Base-by-base conservation (phyloP, 2,888 invertebrate genomes). In the Ichneumon xanthorius region DNA sequence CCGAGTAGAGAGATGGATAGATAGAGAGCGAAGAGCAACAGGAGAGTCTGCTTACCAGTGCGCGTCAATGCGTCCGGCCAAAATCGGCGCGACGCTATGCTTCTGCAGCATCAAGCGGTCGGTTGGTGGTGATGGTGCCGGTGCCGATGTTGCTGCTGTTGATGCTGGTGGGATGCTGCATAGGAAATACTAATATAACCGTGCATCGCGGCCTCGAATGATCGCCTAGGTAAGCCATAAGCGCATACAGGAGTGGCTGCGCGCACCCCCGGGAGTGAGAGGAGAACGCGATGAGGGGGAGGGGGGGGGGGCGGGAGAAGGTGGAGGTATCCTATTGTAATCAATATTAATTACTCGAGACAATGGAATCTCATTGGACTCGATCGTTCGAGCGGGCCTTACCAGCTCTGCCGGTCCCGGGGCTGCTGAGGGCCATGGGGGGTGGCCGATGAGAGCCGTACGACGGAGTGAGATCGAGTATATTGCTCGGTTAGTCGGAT, bases 261-360 rank as follows among this genome's bases (percentile, higher is more conserved):
- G 50, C 50, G 40, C 16, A 58, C 40, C 68, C 45, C 50, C 61
- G 45, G 14, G 82, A 45, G 81, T 48, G 78, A 71, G 73, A 76
- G 67, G 68, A 72, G 85, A 7, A 61, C 76, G 67, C 33, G 50
- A 72, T 45, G 55, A 19, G 14, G 72, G 40, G 77, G 53, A 19
- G 67, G 63, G 73, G 53, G 55, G 26, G 14, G 72, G 50, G 77
- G 53, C 30, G 68, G 63, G 73, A 50, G 77, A 77, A 63, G 67
- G 90, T 91, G 90, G 91, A 92, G 92, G 92, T 93, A 92, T 92
- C 92, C 93, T 90, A 92, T 93, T 92, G 93, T 93, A 93, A 94
- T 94, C 94, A 94, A 94, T 94, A 94, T 94, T 94, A 94, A 94
- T 94, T 94, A 94, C 93, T 93, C 92, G 92, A 92, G 93, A 94